Evolutionary conservation across 2,113 vertebrate species (phyloP).

Genomic region (Peromyscus californicus): DNA sequence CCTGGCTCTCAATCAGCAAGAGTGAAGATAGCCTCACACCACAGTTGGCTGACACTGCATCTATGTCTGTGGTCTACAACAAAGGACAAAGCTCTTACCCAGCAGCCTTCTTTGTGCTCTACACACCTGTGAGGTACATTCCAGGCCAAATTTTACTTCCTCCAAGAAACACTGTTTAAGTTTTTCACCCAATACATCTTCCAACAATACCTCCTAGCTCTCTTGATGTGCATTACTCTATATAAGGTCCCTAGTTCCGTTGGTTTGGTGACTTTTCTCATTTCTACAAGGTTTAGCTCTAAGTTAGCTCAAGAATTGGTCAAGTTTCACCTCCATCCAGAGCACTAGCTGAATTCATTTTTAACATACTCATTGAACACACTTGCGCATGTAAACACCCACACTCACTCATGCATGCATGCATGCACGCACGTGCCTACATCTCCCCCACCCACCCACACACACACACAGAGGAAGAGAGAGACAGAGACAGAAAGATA

Average conservation of each 20-base stretch:
- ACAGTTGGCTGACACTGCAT: background rate
- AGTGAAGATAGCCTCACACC: background rate
- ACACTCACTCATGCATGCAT: background rate
- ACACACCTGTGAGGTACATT: background rate
- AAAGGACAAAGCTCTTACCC: background rate
- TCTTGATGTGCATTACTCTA: background rate
- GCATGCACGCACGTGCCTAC: too few species aligned
- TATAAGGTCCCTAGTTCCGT: background rate
- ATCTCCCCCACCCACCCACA: too few species aligned
- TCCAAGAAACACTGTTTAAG: background rate
- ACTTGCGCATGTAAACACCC: background rate
- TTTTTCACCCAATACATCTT: background rate
- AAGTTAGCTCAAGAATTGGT: conserved; percentile 35
- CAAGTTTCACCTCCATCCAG: background rate
- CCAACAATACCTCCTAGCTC: background rate
- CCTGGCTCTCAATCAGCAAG: conserved; percentile 46
- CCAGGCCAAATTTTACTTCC: background rate
- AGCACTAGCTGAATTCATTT: background rate
- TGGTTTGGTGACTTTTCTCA: background rate
- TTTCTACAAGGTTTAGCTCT: background rate
- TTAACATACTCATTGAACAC: background rate
- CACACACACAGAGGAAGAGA: background rate
- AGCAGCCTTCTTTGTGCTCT: background rate
- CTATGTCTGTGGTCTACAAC: background rate
- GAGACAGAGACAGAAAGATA: background rate